Percentiles rank a stretch among this genome's conserved stretches.
phyloP scores from a whole-genome alignment of 2,113 vertebrate species.

The Epinephelus lanceolatus region DNA sequence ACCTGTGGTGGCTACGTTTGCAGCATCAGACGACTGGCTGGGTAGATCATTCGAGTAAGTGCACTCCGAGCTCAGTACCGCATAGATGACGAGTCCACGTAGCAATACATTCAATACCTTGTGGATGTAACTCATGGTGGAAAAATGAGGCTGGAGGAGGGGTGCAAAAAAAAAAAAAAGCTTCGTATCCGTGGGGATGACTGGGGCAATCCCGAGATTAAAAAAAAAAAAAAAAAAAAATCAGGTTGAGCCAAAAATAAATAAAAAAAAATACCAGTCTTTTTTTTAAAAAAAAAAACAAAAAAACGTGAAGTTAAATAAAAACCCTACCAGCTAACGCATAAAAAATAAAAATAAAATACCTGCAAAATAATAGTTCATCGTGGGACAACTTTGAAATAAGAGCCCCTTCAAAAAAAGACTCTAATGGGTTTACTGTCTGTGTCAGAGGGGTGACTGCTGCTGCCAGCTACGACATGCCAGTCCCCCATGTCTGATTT shows the following conservation, averaged over 20 bases:
- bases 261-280: slow-evolving; percentile 8
- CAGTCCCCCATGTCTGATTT: slow-evolving; percentile 50
- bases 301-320: background rate
- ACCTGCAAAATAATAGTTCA: slow-evolving; percentile 52
- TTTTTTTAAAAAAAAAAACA: background rate
- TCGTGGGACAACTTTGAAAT: slow-evolving; percentile 42
- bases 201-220: slow-evolving; percentile 6
- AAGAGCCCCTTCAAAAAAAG: slow-evolving; percentile 13
- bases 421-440: slow-evolving; percentile 46
- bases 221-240: background rate
- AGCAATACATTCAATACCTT: slow-evolving; percentile 81
- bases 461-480: slow-evolving; percentile 28
- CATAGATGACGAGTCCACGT: slow-evolving; percentile 88
- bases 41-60: slow-evolving; percentile 72
- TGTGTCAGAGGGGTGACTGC: slow-evolving; percentile 44
- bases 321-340: slow-evolving; percentile 45
- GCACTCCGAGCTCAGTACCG: slow-evolving; percentile 84
- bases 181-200: background rate
- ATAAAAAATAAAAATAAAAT: slow-evolving; percentile 17
- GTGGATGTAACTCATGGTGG: slow-evolving; percentile 84
- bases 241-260: slow-evolving; percentile 9
- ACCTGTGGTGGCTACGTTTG: slow-evolving; percentile 81
- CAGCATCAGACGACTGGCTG: slow-evolving; percentile 68
- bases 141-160: slow-evolving; percentile 34
- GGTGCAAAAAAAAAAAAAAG: no score